Percentiles rank a stretch among this genome's conserved stretches.
These are phyloP conservation scores for Spinus olivaceus DNA, from an alignment of 2,797 vertebrate species.

Conservation along the genomic window DNA sequence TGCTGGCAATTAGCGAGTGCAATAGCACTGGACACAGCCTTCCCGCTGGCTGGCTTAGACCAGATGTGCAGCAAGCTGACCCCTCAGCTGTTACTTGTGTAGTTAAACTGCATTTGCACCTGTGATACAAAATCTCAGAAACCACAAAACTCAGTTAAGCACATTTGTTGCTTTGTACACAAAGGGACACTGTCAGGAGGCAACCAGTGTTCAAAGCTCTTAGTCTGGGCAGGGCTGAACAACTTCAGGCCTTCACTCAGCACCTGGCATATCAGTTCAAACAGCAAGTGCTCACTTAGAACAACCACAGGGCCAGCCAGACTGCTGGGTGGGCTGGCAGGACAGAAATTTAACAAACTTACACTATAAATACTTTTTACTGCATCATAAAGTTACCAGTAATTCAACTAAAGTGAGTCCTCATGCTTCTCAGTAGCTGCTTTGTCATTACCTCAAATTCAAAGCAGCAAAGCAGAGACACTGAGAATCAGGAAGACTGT, in stretches of 20 bases:
- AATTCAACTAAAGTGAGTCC: neutral
- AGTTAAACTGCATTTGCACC: conserved; percentile 62
- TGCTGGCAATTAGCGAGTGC: neutral
- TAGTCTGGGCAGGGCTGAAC: neutral
- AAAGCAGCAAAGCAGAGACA: neutral
- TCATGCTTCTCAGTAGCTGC: neutral
- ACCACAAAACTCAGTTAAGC: neutral
- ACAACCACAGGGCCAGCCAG: neutral
- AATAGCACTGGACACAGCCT: neutral
- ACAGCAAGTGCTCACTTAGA: neutral
- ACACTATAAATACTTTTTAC: neutral
- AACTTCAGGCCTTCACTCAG: neutral
- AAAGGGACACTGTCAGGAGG: conserved; percentile 36
- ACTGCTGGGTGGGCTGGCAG: neutral
- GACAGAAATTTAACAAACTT: neutral
- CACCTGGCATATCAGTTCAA: neutral
- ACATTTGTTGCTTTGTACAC: conserved; percentile 33
- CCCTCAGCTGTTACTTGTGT: conserved; percentile 55
- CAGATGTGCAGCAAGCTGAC: conserved; percentile 33
- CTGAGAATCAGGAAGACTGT: neutral
- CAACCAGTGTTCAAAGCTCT: neutral
- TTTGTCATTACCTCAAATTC: neutral
- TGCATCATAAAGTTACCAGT: neutral
- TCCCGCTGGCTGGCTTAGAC: neutral
- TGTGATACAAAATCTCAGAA: conserved; percentile 53